These are phyloP conservation scores for Gnathonemus longibarbis DNA, from an alignment of 2,113 vertebrate species.

Conservation along the genomic window DNA sequence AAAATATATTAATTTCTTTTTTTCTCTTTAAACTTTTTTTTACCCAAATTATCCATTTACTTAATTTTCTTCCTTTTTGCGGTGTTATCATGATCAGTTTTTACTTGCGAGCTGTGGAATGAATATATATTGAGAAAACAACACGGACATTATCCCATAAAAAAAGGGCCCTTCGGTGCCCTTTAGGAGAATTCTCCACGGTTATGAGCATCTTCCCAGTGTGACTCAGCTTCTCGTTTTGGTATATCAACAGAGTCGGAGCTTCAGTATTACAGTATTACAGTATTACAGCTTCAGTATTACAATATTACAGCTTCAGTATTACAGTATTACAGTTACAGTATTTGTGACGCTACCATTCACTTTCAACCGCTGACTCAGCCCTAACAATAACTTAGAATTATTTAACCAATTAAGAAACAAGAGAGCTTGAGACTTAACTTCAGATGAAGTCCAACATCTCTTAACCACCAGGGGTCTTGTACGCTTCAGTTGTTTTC, in stretches of 20 bases:
- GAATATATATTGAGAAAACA: not conserved
- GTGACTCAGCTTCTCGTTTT: not conserved
- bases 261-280: not conserved
- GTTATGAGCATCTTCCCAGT: not conserved
- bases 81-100: not conserved
- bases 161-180: not conserved
- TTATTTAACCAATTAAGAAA: not conserved
- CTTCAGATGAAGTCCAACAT: not conserved
- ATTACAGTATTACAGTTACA: too few species aligned
- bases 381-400: not conserved
- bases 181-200: not conserved
- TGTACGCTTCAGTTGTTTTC: not conserved
- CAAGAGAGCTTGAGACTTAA: not conserved
- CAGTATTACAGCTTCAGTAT: not conserved
- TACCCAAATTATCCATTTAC: not conserved
- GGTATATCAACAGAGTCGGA: not conserved
- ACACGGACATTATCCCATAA: not conserved
- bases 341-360: not conserved
- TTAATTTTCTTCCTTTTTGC: not conserved
- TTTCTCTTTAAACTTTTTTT: not conserved
- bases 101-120: not conserved
- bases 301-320: too few species aligned
- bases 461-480: not conserved
- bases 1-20: not conserved
- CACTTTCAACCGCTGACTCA: not conserved